Evolutionary conservation across 2,797 vertebrate species (phyloP), one percentile per base, ranked within the genome.

Genomic region (Helostoma temminkii): DNA sequence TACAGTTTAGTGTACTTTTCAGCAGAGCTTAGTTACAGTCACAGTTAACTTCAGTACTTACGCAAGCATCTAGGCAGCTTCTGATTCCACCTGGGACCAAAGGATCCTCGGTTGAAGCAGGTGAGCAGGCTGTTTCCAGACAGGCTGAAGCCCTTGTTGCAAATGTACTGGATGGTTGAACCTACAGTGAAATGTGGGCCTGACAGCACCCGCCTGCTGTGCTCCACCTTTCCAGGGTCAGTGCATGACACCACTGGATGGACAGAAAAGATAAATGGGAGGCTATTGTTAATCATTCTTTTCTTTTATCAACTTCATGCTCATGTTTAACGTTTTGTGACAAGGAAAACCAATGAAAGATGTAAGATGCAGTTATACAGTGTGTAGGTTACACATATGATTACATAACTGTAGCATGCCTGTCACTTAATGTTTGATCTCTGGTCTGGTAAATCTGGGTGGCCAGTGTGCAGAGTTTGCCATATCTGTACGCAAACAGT

Each of bases 21-120:
- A n/a, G n/a, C n/a, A n/a, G n/a, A n/a, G n/a, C n/a, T n/a, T n/a
- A n/a, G n/a, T n/a, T n/a, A n/a, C n/a, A n/a, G n/a, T n/a, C n/a
- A n/a, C n/a, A n/a, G 30, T 25, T 0, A 54, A 66, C 16, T 25
- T 0, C 26, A n/a, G 46, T 68, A 94, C 96, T 89, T 94, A 98
- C 97, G 74, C 81, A 94, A 93, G 91, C 97, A 98, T 89, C 94
- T 95, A 41, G 97, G 97, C 8, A 95, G 90, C 19, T 94, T 95
- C 80, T 97, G 95, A 2, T 94, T 98, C 97, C 97, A 98, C 76
- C 95, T 96, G 48, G 97, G 97, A 16, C 94, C 96, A 0, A 94
- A 93, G 0, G 95, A 93, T 0, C 95, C 95, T 0, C 95, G 95
- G 66, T 94, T 95, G 2, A 96, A 95, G 90, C 97, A 98, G 78